Percentiles rank a stretch among this genome's conserved stretches.
phyloP scores from a whole-genome alignment of 2,888 invertebrate species.

The Ferrisia virgata region DNA sequence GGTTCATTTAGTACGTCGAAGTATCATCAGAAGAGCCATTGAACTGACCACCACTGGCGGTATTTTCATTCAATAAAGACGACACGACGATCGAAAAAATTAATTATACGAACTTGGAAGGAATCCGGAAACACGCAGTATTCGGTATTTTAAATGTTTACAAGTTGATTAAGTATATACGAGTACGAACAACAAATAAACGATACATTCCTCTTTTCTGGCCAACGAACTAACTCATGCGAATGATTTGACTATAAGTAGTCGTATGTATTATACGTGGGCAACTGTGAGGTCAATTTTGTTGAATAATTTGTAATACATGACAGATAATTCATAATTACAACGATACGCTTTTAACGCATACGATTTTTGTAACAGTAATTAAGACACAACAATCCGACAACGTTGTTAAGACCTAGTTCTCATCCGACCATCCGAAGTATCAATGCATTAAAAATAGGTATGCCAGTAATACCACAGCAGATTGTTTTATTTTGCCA shows the following conservation, averaged over 20 bases:
- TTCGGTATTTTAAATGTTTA: not conserved
- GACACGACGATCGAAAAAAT: no score
- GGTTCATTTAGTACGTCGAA: no score
- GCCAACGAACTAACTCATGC: no score
- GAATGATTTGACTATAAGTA: no score
- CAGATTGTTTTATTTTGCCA: no score
- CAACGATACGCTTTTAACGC: not conserved
- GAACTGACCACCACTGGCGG: no score
- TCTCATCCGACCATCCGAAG: no score
- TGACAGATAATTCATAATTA: not conserved
- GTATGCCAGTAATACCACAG: no score
- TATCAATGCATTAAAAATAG: no score
- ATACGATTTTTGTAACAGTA: not conserved
- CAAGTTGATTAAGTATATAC: not conserved
- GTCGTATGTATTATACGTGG: not conserved
- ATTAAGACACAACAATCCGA: not conserved
- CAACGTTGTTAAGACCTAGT: not conserved
- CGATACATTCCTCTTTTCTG: not conserved
- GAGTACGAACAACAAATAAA: not conserved
- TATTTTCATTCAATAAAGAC: no score
- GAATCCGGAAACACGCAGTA: not conserved
- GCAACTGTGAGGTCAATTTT: not conserved
- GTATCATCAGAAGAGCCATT: no score
- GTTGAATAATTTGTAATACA: not conserved
- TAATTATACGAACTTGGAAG: not conserved